phyloP scores from a whole-genome alignment of 2,888 invertebrate genomes.

The Creontiades dilutus region DNA sequence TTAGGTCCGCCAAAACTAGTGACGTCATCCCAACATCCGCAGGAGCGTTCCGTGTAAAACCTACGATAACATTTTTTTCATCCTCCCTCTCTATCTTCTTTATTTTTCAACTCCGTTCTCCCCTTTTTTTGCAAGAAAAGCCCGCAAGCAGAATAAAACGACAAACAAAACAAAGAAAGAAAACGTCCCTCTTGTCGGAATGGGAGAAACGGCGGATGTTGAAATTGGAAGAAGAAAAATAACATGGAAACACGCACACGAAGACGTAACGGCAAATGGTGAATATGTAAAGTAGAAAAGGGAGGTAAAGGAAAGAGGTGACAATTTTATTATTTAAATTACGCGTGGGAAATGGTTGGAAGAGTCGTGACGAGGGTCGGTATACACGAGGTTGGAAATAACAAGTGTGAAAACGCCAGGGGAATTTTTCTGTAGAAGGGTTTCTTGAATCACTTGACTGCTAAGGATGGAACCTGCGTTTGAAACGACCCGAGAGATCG shows the following conservation, averaged over 20 bases:
- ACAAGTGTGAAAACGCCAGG: not conserved
- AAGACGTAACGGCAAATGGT: not conserved
- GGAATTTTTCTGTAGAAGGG: not conserved
- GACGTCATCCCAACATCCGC: too few species aligned
- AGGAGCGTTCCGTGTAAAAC: too few species aligned
- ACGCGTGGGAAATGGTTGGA: not conserved
- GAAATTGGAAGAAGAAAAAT: not conserved
- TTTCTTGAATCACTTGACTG: not conserved
- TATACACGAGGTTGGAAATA: not conserved
- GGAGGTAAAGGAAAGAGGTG: not conserved
- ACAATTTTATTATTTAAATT: constrained; percentile 29
- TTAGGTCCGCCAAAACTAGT: too few species aligned
- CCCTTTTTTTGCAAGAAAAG: too few species aligned
- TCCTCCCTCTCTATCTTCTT: too few species aligned
- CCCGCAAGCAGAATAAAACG: too few species aligned
- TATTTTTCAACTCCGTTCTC: too few species aligned
- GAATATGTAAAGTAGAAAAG: constrained; percentile 3
- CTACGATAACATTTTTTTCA: too few species aligned
- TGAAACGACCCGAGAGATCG: too few species aligned
- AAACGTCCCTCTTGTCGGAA: too few species aligned
- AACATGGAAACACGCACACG: not conserved
- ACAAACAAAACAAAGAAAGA: too few species aligned
- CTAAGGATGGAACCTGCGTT: too few species aligned
- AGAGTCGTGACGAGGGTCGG: not conserved
- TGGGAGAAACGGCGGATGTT: not conserved